Conservation (phyloP, 2,797 vertebrate genomes). For the Hemibagrus guttatus region DNA sequence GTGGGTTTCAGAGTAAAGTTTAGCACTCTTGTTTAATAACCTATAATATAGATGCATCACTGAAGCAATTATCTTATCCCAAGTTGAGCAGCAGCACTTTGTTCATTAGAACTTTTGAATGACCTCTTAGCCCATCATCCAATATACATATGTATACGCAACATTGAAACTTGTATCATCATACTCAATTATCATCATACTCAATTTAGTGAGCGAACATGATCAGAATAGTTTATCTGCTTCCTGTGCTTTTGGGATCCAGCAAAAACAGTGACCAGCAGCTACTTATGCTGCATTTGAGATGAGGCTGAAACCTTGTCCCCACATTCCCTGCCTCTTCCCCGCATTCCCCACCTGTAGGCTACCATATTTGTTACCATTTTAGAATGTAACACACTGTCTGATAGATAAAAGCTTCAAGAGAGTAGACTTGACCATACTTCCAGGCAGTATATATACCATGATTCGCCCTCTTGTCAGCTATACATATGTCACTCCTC, state of each 20-base stretch:
- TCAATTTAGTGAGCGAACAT: neutral
- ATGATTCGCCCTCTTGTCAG: neutral
- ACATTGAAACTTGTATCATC: neutral
- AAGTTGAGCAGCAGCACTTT: neutral
- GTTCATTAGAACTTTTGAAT: neutral
- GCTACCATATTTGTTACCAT: neutral
- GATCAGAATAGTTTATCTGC: neutral
- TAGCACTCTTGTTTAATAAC: slow-evolving; percentile 68
- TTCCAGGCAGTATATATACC: neutral
- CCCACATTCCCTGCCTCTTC: too few species aligned
- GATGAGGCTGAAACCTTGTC: neutral
- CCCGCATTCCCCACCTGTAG: neutral
- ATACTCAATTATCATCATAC: neutral
- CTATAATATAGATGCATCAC: slow-evolving; percentile 75
- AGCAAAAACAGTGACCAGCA: too few species aligned
- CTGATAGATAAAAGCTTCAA: neutral
- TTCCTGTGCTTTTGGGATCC: neutral
- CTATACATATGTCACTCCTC: neutral
- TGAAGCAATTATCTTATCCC: neutral
- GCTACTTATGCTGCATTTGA: neutral
- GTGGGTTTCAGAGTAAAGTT: slow-evolving; percentile 20
- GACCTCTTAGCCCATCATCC: neutral
- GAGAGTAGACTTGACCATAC: neutral
- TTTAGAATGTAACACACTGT: neutral
- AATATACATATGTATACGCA: neutral